Evolutionary conservation across 2,797 vertebrate genomes (phyloP), one percentile per base, ranked within the genome.

Genomic region (Lacerta viridis): DNA sequence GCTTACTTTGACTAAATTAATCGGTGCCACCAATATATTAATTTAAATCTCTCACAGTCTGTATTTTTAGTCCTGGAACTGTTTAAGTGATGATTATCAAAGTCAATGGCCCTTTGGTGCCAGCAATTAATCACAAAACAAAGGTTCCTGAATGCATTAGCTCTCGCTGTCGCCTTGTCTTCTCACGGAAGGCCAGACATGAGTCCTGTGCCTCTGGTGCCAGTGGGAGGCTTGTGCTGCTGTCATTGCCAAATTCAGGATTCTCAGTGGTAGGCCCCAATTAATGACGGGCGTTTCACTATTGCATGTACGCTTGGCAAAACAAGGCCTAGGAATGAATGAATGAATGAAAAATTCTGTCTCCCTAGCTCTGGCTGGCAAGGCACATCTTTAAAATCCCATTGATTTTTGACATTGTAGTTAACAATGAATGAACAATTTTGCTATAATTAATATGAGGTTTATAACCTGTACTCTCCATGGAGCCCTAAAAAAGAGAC

Each of bases 61-160:
- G 72, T 88, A 95, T 91, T 93, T 93, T 84, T 50, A 55, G 84
- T 66, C 71, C 1, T 18, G 86, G 90, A 92, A 41, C 36, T 91
- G 18, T n/a, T 93, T 92, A 92, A 90, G 33, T 29, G 41, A 84
- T 92, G 91, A 93, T 93, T 92, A 85, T 92, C 83, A 94, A 94
- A 91, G 88, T 92, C 84, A 93, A 55, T 89, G 86, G n/a, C 66
- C 90, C 82, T 94, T 96, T 50, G 93, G 33, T 86, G 74, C n/a
- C 1, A 92, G 6, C 72, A 92, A 90, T 91, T 94, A 96, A 94
- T 94, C 69, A 91, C 85, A 93, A 90, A 91, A 87, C 43, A 94
- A 90, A 87, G 76, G 46, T 92, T 94, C 59, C 0, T 0, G 90
- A 93, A 93, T 92, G 91, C 41, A 87, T 93, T 71, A 91, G 72